Evolutionary conservation across 2,797 vertebrate species (phyloP).

Genomic region (Uromys caudimaculatus): DNA sequence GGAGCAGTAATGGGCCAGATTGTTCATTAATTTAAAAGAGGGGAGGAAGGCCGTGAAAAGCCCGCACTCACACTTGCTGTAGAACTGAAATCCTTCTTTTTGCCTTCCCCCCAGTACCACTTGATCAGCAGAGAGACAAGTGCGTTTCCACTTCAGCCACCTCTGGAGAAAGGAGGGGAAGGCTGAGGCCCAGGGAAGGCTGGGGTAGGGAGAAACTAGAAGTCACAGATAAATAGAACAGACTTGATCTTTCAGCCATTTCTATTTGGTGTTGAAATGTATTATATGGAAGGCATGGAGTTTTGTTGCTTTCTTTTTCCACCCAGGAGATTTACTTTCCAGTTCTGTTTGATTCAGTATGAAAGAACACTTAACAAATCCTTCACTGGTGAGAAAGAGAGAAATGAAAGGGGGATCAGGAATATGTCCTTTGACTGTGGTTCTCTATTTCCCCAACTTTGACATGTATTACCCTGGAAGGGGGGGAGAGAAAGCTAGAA

Average conservation of each 20-base stretch:
- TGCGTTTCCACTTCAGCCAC: slow-evolving; percentile 41
- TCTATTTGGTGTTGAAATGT: slow-evolving; percentile 44
- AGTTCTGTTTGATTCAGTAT: slow-evolving; percentile 65
- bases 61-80: slow-evolving; percentile 24
- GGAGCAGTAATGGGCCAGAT: slow-evolving; percentile 71
- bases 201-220: not conserved
- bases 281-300: slow-evolving; percentile 2
- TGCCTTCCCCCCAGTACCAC: slow-evolving; percentile 49
- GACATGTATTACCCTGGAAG: slow-evolving; percentile 14
- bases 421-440: slow-evolving; percentile 20
- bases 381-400: not conserved
- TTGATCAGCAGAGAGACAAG: slow-evolving; percentile 66
- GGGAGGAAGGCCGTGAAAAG: not conserved
- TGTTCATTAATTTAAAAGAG: slow-evolving; percentile 79
- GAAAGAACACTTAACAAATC: slow-evolving; percentile 63
- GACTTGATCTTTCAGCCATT: slow-evolving; percentile 55
- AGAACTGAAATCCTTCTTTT: slow-evolving; percentile 72
- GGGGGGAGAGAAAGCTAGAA: slow-evolving; percentile 27
- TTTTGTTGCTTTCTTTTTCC: slow-evolving; percentile 23
- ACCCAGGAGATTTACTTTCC: slow-evolving; percentile 57
- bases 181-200: not conserved
- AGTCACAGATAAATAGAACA: slow-evolving; percentile 41
- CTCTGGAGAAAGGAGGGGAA: slow-evolving; percentile 41
- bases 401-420: not conserved
- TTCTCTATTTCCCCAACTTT: not conserved